These are phyloP conservation scores for Pangasianodon gigas DNA, from an alignment of 2,113 vertebrate genomes.

Conservation along the genomic window DNA sequence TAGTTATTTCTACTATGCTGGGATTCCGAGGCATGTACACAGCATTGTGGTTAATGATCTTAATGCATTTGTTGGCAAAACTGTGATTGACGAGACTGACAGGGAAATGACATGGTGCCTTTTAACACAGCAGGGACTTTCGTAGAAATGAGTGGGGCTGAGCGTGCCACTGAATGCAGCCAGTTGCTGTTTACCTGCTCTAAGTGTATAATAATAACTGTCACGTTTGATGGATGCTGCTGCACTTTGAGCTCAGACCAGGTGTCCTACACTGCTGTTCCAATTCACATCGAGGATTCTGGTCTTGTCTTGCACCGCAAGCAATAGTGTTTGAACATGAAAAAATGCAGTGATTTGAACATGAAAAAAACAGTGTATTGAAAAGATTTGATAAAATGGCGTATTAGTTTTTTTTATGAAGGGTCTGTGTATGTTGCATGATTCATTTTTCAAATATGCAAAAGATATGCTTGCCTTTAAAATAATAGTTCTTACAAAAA, in stretches of 20 bases:
- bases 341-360: neutral
- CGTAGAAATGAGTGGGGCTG: neutral
- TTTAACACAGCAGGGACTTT: conserved; percentile 31
- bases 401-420: neutral
- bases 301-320: neutral
- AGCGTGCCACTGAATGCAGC: neutral
- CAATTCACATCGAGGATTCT: neutral
- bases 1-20: neutral
- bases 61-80: conserved; percentile 32
- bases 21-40: neutral
- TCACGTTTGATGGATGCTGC: neutral
- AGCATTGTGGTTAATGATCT: conserved; percentile 4
- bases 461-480: neutral
- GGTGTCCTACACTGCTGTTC: neutral
- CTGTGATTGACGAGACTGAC: conserved; percentile 8
- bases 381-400: neutral
- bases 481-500: neutral
- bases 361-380: neutral
- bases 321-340: neutral
- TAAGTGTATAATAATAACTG: conserved; percentile 3
- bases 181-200: conserved; percentile 10
- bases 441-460: neutral
- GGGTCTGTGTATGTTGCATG: neutral
- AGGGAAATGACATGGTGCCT: conserved; percentile 10
- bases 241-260: neutral